Evolutionary conservation across 37 sponge, comb jelly and placozoan genomes (phyloP).

Genomic region (Theonella swinhoei): DNA sequence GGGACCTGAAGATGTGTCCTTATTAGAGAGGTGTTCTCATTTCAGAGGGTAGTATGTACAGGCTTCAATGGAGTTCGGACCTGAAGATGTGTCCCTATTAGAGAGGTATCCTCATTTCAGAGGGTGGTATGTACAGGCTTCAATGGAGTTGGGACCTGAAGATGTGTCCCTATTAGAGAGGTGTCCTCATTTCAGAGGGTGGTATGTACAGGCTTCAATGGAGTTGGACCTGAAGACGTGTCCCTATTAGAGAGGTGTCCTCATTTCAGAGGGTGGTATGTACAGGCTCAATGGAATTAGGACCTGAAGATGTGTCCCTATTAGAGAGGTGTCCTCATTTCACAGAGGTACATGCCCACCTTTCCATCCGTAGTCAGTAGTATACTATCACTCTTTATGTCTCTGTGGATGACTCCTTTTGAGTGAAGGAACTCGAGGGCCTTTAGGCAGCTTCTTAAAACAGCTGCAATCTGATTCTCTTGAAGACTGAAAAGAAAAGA

Average conservation of each 20-base stretch:
- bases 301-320: background rate
- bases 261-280: no score
- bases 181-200: no score
- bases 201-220: slow-evolving; percentile 66
- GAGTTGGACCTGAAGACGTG: background rate
- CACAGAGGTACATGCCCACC: slow-evolving; percentile 56
- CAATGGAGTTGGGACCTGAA: no score
- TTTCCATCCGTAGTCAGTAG: slow-evolving; percentile 73
- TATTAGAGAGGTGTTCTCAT: no score
- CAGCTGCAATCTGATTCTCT: slow-evolving; percentile 83
- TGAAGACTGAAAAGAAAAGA: slow-evolving; percentile 38
- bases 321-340: no score
- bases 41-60: no score
- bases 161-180: background rate
- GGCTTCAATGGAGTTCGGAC: no score
- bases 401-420: slow-evolving; percentile 87
- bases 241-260: background rate
- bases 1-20: background rate
- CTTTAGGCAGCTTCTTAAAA: slow-evolving; percentile 68
- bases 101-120: no score
- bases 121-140: slow-evolving; percentile 50
- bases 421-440: slow-evolving; percentile 90
- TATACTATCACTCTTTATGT: slow-evolving; percentile 94
- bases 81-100: background rate
- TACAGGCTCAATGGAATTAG: no score